phyloP scores from a whole-genome alignment of 2,888 invertebrate species.

The Incurvaria masculella region DNA sequence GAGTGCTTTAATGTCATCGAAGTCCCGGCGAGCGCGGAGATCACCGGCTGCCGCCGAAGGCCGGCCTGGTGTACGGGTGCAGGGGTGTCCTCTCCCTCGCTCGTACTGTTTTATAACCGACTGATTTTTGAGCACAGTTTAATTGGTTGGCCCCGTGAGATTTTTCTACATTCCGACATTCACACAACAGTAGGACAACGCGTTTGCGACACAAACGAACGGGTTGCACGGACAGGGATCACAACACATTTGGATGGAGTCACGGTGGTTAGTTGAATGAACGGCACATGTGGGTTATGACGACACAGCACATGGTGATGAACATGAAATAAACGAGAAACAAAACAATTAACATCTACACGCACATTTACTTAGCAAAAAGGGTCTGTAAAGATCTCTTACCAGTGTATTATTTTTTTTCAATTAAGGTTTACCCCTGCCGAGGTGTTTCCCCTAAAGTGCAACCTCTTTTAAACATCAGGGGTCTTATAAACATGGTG shows the following conservation, averaged over 20 bases:
- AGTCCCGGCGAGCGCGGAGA: no score
- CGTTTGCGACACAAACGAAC: slow-evolving; percentile 1
- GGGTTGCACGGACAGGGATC: slow-evolving; percentile 24
- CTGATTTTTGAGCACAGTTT: slow-evolving; percentile 36
- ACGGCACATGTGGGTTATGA: slow-evolving; percentile 3
- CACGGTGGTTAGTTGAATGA: slow-evolving; percentile 13
- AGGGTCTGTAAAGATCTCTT: neutral
- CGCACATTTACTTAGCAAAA: neutral
- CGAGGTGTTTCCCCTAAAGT: no score
- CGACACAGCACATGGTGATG: slow-evolving; percentile 7
- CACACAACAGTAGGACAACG: no score
- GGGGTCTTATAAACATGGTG: no score
- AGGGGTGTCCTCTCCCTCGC: slow-evolving; percentile 32
- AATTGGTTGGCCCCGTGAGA: neutral
- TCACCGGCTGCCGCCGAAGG: no score
- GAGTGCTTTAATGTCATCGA: no score
- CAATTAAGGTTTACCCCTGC: slow-evolving; percentile 1
- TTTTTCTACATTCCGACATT: neutral
- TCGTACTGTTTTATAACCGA: slow-evolving; percentile 45
- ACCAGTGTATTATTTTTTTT: neutral
- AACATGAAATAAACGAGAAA: slow-evolving; percentile 4
- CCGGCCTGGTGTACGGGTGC: slow-evolving; percentile 39
- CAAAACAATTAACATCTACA: neutral
- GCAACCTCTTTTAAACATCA: neutral
- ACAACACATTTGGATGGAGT: slow-evolving; percentile 29